Evolutionary conservation across 1,140 invertebrate genomes (phyloP).

Genomic region (Calosoma granatense): DNA sequence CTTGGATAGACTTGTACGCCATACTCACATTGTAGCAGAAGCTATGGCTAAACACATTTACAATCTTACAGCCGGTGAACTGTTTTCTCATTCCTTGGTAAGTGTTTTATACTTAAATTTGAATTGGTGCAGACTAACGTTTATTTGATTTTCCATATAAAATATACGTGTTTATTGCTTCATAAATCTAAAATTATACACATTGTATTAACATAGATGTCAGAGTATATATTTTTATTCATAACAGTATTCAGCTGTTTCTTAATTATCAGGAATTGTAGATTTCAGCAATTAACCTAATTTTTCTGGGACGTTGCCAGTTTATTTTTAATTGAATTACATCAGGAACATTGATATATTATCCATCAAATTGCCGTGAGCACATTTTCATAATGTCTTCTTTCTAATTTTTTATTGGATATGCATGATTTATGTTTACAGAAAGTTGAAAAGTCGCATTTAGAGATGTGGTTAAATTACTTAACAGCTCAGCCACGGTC

Average conservation of each 20-base stretch:
- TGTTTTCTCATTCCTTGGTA: slow-evolving; percentile 64
- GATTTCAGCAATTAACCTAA: too few species aligned
- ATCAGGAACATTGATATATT: too few species aligned
- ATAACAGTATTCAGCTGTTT: too few species aligned
- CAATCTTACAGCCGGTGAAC: slow-evolving; percentile 57
- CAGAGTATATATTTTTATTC: slow-evolving; percentile 5
- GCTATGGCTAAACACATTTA: slow-evolving; percentile 78
- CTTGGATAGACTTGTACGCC: slow-evolving; percentile 49
- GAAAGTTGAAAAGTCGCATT: slow-evolving; percentile 59
- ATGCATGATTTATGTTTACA: slow-evolving; percentile 31
- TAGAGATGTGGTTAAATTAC: slow-evolving; percentile 65
- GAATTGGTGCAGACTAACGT: background rate
- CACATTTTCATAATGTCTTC: too few species aligned
- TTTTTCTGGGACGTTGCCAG: too few species aligned
- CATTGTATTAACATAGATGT: background rate
- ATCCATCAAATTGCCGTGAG: too few species aligned
- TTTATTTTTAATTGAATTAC: too few species aligned
- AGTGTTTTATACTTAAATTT: slow-evolving; percentile 22
- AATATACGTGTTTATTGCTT: slow-evolving; percentile 4
- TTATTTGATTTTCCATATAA: too few species aligned
- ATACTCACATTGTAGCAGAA: slow-evolving; percentile 71
- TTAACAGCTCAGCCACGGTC: slow-evolving; percentile 60
- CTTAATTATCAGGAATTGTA: too few species aligned
- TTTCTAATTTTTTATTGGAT: too few species aligned
- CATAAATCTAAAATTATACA: too few species aligned